Evolutionary conservation across 2,888 invertebrate species (phyloP).

Genomic region (Allolobophora icterica): DNA sequence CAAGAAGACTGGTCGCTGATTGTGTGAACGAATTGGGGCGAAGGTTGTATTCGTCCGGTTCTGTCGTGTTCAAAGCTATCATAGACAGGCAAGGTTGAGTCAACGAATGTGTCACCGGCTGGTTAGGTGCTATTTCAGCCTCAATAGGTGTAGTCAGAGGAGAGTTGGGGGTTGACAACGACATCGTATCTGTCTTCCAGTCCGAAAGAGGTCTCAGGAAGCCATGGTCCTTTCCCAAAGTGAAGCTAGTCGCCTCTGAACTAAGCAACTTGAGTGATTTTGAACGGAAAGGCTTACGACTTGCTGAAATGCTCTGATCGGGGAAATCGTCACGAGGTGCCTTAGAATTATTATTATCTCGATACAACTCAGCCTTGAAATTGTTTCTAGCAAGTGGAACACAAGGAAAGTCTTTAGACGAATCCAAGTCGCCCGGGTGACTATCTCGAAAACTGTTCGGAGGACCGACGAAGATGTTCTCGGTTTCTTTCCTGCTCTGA

Average conservation of each 20-base stretch:
- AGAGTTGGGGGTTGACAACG: neutral
- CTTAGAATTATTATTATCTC: neutral
- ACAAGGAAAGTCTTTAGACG: neutral
- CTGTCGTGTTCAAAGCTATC: neutral
- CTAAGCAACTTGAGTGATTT: neutral
- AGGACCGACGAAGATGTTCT: neutral
- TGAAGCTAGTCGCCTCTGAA: neutral
- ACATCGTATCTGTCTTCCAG: neutral
- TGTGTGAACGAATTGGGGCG: neutral
- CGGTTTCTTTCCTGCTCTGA: neutral
- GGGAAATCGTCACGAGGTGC: neutral
- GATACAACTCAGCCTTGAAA: neutral
- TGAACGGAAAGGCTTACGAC: conserved; percentile 23
- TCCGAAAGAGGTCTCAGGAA: conserved; percentile 7
- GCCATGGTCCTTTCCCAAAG: neutral
- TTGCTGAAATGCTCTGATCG: neutral
- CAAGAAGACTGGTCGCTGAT: neutral
- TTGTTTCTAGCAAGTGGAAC: neutral
- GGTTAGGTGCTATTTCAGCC: neutral
- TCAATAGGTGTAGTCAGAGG: neutral
- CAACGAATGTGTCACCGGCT: neutral
- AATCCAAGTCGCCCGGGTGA: neutral
- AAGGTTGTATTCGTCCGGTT: neutral
- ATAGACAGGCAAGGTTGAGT: neutral
- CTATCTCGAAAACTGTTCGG: neutral